A percentile compares a stretch with the other conserved stretches of the same genome.
These are phyloP conservation scores for Tragelaphus buxtoni DNA, from an alignment of 2,113 vertebrate species.

Conservation along the genomic window DNA sequence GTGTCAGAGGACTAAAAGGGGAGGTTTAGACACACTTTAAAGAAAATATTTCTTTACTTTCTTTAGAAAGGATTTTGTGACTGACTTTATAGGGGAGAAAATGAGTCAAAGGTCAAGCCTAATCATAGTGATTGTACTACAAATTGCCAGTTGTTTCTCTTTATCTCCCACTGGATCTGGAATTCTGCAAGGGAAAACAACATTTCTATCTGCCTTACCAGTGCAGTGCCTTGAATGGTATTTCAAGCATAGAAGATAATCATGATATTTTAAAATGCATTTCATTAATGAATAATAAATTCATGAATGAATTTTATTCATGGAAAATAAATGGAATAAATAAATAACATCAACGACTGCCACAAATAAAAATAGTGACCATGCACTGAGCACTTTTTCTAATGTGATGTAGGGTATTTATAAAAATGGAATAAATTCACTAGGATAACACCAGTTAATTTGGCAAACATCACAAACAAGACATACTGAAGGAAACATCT, in stretches of 20 bases:
- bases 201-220: not conserved
- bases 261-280: not conserved
- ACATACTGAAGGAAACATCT: not conserved
- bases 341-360: not conserved
- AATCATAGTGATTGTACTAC: constrained; percentile 2
- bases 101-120: constrained; percentile 16
- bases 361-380: not conserved
- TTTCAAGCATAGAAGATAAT: not conserved
- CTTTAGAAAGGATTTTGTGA: not conserved
- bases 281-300: not conserved
- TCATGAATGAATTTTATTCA: not conserved
- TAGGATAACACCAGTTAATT: not conserved
- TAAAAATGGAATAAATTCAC: not conserved
- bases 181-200: not conserved
- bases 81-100: not conserved
- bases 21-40: not conserved
- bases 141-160: not conserved
- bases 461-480: not conserved
- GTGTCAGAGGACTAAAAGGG: not conserved
- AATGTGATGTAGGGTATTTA: not conserved
- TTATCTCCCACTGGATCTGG: not conserved
- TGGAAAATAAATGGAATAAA: not conserved
- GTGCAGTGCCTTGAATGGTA: not conserved
- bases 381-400: not conserved
- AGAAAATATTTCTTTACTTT: not conserved